Evolutionary conservation across 2,797 vertebrate species (phyloP), one percentile per base, ranked within the genome.

Genomic region (Semaprochilodus insignis): DNA sequence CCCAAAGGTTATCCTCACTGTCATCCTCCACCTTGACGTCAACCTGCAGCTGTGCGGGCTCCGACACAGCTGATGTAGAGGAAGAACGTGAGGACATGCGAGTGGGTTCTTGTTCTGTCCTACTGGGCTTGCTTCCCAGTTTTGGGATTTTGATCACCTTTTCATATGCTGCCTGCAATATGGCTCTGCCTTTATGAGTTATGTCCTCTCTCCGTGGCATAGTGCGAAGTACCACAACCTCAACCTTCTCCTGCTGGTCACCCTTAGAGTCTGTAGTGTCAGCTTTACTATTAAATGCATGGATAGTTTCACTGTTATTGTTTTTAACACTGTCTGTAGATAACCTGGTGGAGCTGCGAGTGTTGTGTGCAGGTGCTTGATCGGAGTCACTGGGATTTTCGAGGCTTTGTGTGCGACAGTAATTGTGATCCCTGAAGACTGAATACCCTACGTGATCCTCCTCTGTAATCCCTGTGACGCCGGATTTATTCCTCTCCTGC

Each of bases 391-490:
- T 55, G 23, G 15, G 52, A n/a, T 51, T 51, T 36, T 1, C 15
- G 23, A 34, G 70, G 8, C 36, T 74, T 60, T 23, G 51, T 59
- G 11, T 19, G 10, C 17, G 23, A 51, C 44, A 40, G 31, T 74
- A 74, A 59, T n/a, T 74, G 23, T 74, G 73, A 74, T 74, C 73
- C 6, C 6, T 27, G 21, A 74, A 31, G 14, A 67, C 15, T 65
- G 25, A 21, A 16, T 21, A 44, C 40, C 5, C n/a, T 0, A 65
- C 15, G 3, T 27, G 13, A 19, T 21, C 36, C 66, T 48, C 8
- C 11, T 48, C 7, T 69, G 66, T n/a, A 10, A 8, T 44, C 36
- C 2, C n/a, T 19, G 27, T 36, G 59, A 21, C 8, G 19, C 40
- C 5, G 40, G 40, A 6, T 40, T 40, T 8, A 6, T 40, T 40